Evolutionary conservation across 1,140 invertebrate genomes (phyloP).

Genomic region (Drosophila guanche): DNA sequence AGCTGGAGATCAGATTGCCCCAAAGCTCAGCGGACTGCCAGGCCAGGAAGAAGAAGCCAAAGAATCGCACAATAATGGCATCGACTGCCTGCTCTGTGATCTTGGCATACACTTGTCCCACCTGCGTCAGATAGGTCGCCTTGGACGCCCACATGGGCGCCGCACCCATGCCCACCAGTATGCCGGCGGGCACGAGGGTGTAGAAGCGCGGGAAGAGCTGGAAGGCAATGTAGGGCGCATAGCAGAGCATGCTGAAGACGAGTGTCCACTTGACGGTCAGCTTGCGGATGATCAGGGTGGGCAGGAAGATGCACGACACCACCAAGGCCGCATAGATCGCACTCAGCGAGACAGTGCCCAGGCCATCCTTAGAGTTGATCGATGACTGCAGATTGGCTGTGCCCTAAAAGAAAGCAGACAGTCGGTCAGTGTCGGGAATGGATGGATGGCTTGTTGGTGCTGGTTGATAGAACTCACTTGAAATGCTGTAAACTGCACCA

Average conservation of each 20-base stretch:
- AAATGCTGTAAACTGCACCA: conserved; percentile 97
- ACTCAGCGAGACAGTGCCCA: conserved; percentile 92
- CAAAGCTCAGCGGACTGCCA: conserved; percentile 97
- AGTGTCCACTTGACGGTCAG: conserved; percentile 98
- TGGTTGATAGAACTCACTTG: conserved; percentile 82
- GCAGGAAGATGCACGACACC: conserved; percentile 96
- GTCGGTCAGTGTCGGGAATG: too few species aligned
- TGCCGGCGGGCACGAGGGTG: conserved; percentile 95
- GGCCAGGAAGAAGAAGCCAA: conserved; percentile 98
- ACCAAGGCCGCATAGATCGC: conserved; percentile 95
- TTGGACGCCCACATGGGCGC: conserved; percentile 98
- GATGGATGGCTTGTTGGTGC: not conserved
- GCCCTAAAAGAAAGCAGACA: conserved; percentile 85
- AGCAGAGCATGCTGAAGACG: conserved; percentile 94
- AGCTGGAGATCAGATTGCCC: conserved; percentile 98
- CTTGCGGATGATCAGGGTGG: conserved; percentile 93
- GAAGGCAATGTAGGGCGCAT: conserved; percentile 95
- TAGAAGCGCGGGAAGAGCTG: conserved; percentile 96
- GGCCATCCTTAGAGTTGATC: conserved; percentile 92
- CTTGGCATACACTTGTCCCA: conserved; percentile 94
- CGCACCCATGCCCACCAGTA: conserved; percentile 94
- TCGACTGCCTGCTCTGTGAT: conserved; percentile 93
- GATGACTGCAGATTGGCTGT: conserved; percentile 95
- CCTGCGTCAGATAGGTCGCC: conserved; percentile 97
- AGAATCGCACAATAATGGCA: conserved; percentile 96